Conservation (phyloP, 35 echinoderm and acorn worm species). For the Heliocidaris erythrogramma region DNA sequence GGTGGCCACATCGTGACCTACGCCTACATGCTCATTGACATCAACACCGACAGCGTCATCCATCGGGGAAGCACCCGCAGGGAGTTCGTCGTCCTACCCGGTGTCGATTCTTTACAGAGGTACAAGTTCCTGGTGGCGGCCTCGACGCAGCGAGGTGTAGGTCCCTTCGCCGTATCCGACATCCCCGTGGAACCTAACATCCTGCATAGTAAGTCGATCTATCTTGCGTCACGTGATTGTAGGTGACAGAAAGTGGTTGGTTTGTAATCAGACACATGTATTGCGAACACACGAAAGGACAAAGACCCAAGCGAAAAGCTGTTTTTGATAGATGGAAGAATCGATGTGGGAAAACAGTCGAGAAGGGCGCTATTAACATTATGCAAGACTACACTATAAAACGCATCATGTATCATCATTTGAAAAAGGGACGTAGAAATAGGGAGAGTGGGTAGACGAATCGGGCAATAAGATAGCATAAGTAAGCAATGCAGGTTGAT, state of each 20-base stretch:
- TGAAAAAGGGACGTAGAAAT: no score
- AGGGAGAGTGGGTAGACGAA: no score
- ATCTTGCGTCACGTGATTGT: neutral
- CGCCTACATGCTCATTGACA: slow-evolving; percentile 82
- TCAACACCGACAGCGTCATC: slow-evolving; percentile 64
- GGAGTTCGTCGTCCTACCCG: slow-evolving; percentile 48
- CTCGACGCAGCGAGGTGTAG: slow-evolving; percentile 60
- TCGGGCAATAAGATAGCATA: no score
- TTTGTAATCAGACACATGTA: neutral
- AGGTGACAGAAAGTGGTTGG: neutral
- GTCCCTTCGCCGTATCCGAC: slow-evolving; percentile 67
- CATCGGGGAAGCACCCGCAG: slow-evolving; percentile 50
- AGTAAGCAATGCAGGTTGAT: no score
- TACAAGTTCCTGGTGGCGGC: slow-evolving; percentile 92
- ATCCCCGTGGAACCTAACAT: slow-evolving; percentile 56
- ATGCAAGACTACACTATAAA: neutral
- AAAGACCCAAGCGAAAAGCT: neutral
- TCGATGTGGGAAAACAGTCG: neutral
- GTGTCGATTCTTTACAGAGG: slow-evolving; percentile 43
- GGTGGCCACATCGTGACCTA: slow-evolving; percentile 60
- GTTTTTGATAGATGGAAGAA: neutral
- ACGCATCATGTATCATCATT: no score
- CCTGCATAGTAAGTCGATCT: slow-evolving; percentile 73
- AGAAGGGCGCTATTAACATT: neutral
- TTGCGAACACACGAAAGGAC: neutral